phyloP scores from a whole-genome alignment of 2,888 invertebrate genomes.

The Habrosyne pyritoides region DNA sequence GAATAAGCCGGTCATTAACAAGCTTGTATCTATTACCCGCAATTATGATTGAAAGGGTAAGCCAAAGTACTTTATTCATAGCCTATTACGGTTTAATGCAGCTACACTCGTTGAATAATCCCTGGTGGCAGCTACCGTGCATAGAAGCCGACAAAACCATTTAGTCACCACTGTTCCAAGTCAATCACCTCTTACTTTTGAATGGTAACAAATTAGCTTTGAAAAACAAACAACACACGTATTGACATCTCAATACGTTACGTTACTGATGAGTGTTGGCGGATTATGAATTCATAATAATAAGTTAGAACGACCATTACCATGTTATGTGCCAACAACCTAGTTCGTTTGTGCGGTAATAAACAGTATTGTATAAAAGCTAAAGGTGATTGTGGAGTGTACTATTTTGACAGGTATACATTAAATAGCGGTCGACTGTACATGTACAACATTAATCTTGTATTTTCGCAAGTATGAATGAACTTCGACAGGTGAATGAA shows the following conservation, averaged over 20 bases:
- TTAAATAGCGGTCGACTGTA: constrained; percentile 6
- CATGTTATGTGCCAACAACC: not conserved
- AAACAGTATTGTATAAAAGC: not conserved
- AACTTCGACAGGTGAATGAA: constrained; percentile 43
- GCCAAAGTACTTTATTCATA: not conserved
- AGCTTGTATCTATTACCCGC: not conserved
- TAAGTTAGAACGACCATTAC: constrained; percentile 1
- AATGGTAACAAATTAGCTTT: constrained; percentile 4
- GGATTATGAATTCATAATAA: constrained; percentile 6
- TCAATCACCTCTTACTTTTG: constrained; percentile 4
- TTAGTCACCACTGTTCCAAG: not conserved
- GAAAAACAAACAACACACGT: constrained; percentile 5
- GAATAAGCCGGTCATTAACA: not conserved
- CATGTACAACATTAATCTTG: constrained; percentile 27
- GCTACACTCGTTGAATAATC: not conserved
- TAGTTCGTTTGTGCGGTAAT: not conserved
- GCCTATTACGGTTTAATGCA: not conserved
- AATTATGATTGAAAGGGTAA: not conserved
- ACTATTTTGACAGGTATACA: constrained; percentile 2
- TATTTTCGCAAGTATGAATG: constrained; percentile 37
- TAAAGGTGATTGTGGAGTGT: not conserved
- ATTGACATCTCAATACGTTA: constrained; percentile 10
- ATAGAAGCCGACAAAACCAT: not conserved
- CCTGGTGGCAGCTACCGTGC: not conserved
- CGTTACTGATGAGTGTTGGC: constrained; percentile 8